Conservation (phyloP, 2,888 invertebrate species). For the Malachius bipustulatus region DNA sequence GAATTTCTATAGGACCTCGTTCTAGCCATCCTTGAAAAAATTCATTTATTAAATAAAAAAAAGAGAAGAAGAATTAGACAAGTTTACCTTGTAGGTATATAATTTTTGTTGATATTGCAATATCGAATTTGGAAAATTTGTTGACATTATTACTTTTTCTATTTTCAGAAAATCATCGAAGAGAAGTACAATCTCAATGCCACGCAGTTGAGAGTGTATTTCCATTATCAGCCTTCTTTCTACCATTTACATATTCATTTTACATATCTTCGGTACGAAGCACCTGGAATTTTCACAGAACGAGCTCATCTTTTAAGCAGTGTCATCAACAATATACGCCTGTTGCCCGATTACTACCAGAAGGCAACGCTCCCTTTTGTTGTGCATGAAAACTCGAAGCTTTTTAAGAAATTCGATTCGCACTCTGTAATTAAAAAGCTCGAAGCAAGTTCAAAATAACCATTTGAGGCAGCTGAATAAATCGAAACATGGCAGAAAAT, state of each 20-base stretch:
- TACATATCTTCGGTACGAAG: constrained; percentile 65
- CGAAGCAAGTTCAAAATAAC: too few species aligned
- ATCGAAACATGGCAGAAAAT: too few species aligned
- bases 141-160: too few species aligned
- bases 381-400: constrained; percentile 60
- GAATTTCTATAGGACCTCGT: too few species aligned
- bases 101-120: too few species aligned
- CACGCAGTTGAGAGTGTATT: constrained; percentile 66
- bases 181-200: constrained; percentile 61
- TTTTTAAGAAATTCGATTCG: constrained; percentile 56
- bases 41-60: too few species aligned
- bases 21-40: too few species aligned
- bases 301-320: constrained; percentile 77
- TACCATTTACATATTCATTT: constrained; percentile 95
- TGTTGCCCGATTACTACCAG: constrained; percentile 72
- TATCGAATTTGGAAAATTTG: too few species aligned
- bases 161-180: constrained; percentile 60
- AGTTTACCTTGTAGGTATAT: too few species aligned
- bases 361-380: constrained; percentile 70
- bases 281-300: constrained; percentile 73
- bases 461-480: too few species aligned
- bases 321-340: constrained; percentile 82
- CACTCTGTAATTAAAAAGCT: too few species aligned
- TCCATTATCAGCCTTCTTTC: constrained; percentile 96
- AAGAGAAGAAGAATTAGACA: too few species aligned